Base-by-base conservation (phyloP, 2,888 invertebrate genomes). In the Ferrisia virgata region DNA sequence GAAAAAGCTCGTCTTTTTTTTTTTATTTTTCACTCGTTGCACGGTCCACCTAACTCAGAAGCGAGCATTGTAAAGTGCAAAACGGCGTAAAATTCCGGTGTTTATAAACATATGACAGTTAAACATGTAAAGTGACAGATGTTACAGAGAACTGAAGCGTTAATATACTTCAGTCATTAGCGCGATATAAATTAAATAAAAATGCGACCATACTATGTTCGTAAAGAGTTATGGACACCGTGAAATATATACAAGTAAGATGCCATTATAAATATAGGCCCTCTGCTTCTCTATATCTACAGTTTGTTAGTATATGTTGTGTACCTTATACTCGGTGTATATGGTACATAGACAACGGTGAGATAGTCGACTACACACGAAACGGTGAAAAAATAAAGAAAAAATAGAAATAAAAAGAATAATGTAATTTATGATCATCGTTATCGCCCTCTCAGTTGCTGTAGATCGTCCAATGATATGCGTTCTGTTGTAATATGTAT, bases 151-250 rank as follows among this genome's bases (percentile, higher is more conserved):
- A 72, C 40, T 83, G 83, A 76, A 83, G 83, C 72, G 83, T 83
- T 83, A 83, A 83, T 83, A 72, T 72, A 72, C 72, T 83, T 47
- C 69, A 76, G 72, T 76, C 83, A 83, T 83, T 83, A 83, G 83
- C 83, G 83, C 28, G 72, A 40, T 83, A 83, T 83, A 83, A 83
- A 83, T 83, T 83, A 64, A 31, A 82, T 36, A 82, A 53, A 80
- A 80, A 47, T 28, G 47, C 43, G 47, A 47, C 31, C 11, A 25
- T 79, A 28, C 43, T 76, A 76, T 76, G 72, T 76, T 36, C 36
- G n/a, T 76, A 31, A 80, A 80, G 47, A 80, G 25, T 80, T 80
- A 80, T 80, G 80, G 53, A 80, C 33, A 80, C n/a, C 28, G 47
- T 80, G 80, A 80, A 80, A 80, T 80, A 53, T 80, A 43, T 53